A percentile compares a stretch with the other conserved stretches of the same genome.
Evolutionary conservation across 1,140 invertebrate species (phyloP).

Genomic region (Lasaia peninsularis): DNA sequence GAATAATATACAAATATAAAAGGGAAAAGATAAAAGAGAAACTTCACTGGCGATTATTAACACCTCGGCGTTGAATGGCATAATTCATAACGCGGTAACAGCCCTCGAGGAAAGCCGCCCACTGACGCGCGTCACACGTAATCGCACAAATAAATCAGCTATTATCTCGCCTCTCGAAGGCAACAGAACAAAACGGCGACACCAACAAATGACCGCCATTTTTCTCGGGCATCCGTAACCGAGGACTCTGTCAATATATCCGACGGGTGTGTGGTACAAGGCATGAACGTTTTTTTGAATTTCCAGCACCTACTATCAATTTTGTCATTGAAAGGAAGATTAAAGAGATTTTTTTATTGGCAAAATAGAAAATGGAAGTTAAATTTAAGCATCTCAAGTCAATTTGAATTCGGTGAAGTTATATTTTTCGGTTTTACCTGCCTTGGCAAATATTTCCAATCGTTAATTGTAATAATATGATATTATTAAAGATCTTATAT

Average conservation of each 20-base stretch:
- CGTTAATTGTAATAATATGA: too few species aligned
- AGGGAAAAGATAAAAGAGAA: conserved; percentile 1
- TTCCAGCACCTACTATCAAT: too few species aligned
- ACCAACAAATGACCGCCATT: conserved; percentile 73
- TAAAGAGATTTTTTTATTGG: conserved; percentile 11
- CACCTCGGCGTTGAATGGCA: conserved; percentile 30
- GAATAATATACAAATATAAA: background rate
- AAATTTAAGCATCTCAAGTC: too few species aligned
- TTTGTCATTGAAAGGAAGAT: conserved; percentile 34
- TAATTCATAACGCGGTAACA: conserved; percentile 24
- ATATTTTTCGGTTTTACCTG: too few species aligned
- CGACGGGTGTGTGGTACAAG: conserved; percentile 28
- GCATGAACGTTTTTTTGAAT: too few species aligned
- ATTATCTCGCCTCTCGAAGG: conserved; percentile 71
- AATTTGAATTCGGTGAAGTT: too few species aligned
- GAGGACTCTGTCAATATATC: conserved; percentile 75
- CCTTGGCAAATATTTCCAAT: too few species aligned
- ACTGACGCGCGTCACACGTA: conserved; percentile 47
- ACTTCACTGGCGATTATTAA: conserved; percentile 21
- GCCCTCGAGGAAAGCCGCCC: conserved; percentile 32
- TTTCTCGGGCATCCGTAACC: conserved; percentile 68
- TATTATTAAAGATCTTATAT: too few species aligned
- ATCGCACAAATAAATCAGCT: conserved; percentile 69
- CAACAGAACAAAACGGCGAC: conserved; percentile 71
- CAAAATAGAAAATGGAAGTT: too few species aligned